Evolutionary conservation across 2,113 vertebrate species (phyloP).

Genomic region (Porphyrio hochstetteri): DNA sequence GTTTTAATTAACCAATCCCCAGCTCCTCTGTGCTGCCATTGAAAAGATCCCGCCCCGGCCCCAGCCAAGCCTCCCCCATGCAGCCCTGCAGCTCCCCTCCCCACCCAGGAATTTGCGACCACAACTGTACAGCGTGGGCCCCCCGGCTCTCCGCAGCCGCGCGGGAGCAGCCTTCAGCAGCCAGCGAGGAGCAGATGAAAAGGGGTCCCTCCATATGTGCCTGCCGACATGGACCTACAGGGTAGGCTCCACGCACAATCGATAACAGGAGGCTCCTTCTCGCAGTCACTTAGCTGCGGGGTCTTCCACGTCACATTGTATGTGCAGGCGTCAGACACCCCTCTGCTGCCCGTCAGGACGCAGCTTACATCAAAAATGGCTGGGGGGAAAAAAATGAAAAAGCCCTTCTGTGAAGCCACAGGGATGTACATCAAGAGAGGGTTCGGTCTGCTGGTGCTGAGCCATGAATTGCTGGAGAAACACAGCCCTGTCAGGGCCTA

Average conservation of each 20-base stretch:
- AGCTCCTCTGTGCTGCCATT: conserved; percentile 20
- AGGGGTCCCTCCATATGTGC: conserved; percentile 51
- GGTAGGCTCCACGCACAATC: conserved; percentile 45
- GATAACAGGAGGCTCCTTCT: conserved; percentile 49
- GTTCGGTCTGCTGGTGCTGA: neutral
- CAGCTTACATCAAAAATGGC: neutral
- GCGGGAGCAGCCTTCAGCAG: conserved; percentile 21
- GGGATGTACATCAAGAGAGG: neutral
- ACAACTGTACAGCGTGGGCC: conserved; percentile 29
- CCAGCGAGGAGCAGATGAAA: conserved; percentile 26
- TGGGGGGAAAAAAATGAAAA: neutral
- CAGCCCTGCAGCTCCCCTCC: conserved; percentile 29
- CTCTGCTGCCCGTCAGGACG: neutral
- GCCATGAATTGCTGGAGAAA: neutral
- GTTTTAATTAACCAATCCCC: conserved; percentile 23
- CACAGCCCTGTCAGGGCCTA: neutral
- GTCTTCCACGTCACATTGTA: neutral
- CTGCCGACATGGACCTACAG: conserved; percentile 19
- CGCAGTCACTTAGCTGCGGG: neutral
- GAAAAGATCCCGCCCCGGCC: conserved; percentile 18
- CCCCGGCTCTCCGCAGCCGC: neutral
- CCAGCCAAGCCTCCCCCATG: neutral
- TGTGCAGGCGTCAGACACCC: neutral
- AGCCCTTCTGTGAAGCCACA: neutral
- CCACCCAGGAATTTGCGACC: conserved; percentile 44